Evolutionary conservation across 2,113 vertebrate species (phyloP).

Genomic region (Neoarius graeffei): DNA sequence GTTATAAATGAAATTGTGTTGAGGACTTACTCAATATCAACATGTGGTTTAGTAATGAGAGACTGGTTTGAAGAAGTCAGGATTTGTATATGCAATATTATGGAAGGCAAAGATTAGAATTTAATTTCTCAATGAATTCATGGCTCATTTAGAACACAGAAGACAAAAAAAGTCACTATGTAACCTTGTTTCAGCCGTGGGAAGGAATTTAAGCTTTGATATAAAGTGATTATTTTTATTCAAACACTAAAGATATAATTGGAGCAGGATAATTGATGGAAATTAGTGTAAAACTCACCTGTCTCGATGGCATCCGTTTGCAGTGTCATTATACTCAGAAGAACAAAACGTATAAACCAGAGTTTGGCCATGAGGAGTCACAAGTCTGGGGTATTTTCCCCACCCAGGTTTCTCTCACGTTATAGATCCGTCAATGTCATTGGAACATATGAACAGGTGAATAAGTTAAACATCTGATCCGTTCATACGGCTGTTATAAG

Average conservation of each 20-base stretch:
- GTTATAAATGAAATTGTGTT: background rate
- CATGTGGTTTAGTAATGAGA: background rate
- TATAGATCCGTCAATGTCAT: background rate
- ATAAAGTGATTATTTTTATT: background rate
- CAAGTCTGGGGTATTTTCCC: background rate
- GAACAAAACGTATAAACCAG: constrained; percentile 56
- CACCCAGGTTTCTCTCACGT: background rate
- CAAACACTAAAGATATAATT: background rate
- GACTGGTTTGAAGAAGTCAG: background rate
- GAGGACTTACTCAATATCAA: background rate
- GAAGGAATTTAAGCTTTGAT: background rate
- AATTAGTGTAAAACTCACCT: constrained; percentile 53
- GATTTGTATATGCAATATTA: too few relatives aligned
- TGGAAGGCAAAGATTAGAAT: background rate
- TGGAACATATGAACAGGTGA: background rate
- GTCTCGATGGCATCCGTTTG: constrained; percentile 67
- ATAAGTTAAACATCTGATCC: background rate
- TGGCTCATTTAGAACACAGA: background rate
- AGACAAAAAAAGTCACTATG: background rate
- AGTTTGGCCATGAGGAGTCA: constrained; percentile 43
- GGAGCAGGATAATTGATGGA: too few relatives aligned
- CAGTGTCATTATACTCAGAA: constrained; percentile 52
- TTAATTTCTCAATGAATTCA: background rate
- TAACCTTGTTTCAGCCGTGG: background rate
- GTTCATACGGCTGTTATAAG: background rate